These are phyloP conservation scores for Deroptyus accipitrinus DNA, from an alignment of 2,113 vertebrate species.

Conservation along the genomic window DNA sequence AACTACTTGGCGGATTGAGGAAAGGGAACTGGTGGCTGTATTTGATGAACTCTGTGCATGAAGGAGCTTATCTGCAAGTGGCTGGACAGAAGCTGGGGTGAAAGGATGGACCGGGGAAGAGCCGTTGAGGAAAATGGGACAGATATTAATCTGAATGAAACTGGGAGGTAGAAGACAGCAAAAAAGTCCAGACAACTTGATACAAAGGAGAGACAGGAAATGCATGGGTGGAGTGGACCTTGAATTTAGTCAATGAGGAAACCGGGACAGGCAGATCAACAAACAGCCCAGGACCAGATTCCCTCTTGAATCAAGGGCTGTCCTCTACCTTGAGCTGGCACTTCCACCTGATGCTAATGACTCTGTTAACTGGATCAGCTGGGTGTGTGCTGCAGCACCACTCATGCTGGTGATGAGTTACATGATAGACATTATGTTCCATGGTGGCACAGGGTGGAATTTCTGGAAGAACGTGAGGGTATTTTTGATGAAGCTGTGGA, in stretches of 20 bases:
- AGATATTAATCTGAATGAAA: background rate
- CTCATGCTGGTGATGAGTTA: background rate
- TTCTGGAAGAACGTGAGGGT: background rate
- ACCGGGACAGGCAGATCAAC: background rate
- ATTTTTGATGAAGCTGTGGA: background rate
- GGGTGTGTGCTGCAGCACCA: background rate
- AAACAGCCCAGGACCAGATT: background rate
- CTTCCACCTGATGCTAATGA: too few species aligned
- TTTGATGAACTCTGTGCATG: background rate
- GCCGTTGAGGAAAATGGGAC: background rate
- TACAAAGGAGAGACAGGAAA: background rate
- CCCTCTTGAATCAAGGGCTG: background rate
- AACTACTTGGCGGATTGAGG: background rate
- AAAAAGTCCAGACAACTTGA: background rate
- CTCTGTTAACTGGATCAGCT: background rate
- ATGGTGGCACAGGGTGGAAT: accelerated
- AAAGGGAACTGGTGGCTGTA: background rate
- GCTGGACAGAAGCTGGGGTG: background rate
- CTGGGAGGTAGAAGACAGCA: background rate
- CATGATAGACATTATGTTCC: background rate
- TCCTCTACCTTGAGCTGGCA: accelerated
- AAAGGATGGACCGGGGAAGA: background rate
- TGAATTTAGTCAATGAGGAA: background rate
- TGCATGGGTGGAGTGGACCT: background rate
- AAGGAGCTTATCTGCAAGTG: background rate